A percentile compares a stretch with the other conserved stretches of the same genome.
These are phyloP conservation scores for Nycticryphes semicollaris DNA, from an alignment of 2,113 vertebrate species.

Conservation along the genomic window DNA sequence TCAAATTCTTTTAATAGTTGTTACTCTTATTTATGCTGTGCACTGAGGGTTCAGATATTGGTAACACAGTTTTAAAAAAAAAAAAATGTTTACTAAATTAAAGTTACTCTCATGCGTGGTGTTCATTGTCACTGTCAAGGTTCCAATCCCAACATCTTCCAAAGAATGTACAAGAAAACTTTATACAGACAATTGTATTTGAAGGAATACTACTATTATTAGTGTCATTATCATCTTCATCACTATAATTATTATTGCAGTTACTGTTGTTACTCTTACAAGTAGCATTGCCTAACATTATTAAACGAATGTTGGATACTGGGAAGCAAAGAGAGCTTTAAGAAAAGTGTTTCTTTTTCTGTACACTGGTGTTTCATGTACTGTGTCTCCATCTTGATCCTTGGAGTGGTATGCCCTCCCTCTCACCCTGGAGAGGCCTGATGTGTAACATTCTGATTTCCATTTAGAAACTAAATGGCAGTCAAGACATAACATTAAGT, in stretches of 20 bases:
- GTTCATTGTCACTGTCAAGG: not conserved
- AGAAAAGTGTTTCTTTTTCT: not conserved
- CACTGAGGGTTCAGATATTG: not conserved
- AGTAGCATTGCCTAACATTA: not conserved
- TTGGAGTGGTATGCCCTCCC: not conserved
- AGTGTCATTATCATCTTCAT: not conserved
- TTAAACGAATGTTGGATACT: not conserved
- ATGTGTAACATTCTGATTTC: not conserved
- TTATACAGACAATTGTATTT: not conserved
- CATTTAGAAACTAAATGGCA: not conserved
- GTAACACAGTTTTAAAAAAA: not conserved
- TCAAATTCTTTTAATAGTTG: not conserved
- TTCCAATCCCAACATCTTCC: not conserved
- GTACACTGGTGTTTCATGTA: not conserved
- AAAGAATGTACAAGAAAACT: not conserved
- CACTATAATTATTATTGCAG: not conserved
- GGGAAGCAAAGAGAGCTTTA: not conserved
- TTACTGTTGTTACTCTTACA: not conserved
- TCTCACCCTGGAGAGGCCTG: not conserved
- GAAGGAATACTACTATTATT: not conserved
- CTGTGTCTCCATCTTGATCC: accelerated
- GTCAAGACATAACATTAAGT: not conserved
- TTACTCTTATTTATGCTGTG: not conserved
- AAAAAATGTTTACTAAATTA: not conserved
- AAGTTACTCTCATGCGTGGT: not conserved